phyloP scores from a whole-genome alignment of 2,888 invertebrate species.

The Eugnorisma glareosa region DNA sequence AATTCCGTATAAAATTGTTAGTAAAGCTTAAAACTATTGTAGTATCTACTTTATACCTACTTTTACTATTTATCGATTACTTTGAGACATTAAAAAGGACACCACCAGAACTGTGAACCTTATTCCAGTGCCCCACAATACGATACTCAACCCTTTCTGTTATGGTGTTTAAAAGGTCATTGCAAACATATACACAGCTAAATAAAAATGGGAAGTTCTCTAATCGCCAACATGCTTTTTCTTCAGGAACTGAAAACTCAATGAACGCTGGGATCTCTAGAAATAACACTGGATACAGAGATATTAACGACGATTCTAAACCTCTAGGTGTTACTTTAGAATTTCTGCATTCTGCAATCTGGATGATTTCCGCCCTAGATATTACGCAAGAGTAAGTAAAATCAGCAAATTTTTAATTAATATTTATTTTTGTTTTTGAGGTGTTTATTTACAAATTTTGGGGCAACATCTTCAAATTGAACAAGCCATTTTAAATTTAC shows the following conservation, averaged over 20 bases:
- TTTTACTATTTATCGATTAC: too few species aligned
- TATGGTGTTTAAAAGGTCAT: too few species aligned
- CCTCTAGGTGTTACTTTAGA: conserved; percentile 11
- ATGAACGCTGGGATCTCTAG: neutral
- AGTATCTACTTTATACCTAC: too few species aligned
- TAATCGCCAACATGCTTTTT: neutral
- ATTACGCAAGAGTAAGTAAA: conserved; percentile 21
- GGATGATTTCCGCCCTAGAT: conserved; percentile 20
- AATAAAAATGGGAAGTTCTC: neutral
- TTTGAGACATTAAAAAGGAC: too few species aligned
- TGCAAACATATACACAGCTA: too few species aligned
- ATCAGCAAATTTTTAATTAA: neutral
- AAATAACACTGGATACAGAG: neutral
- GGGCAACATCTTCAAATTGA: too few species aligned
- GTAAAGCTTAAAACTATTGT: too few species aligned
- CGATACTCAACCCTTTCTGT: too few species aligned
- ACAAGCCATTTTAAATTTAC: neutral
- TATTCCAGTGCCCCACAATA: too few species aligned
- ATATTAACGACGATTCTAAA: conserved; percentile 14
- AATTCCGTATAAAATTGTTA: too few species aligned
- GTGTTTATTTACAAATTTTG: neutral
- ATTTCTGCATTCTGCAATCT: conserved; percentile 6
- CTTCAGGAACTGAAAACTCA: conserved; percentile 19
- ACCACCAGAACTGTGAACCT: too few species aligned
- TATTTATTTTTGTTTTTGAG: neutral